These are phyloP conservation scores for Hylyphantes graminicola DNA, from an alignment of 1,140 invertebrate genomes.

Conservation along the genomic window DNA sequence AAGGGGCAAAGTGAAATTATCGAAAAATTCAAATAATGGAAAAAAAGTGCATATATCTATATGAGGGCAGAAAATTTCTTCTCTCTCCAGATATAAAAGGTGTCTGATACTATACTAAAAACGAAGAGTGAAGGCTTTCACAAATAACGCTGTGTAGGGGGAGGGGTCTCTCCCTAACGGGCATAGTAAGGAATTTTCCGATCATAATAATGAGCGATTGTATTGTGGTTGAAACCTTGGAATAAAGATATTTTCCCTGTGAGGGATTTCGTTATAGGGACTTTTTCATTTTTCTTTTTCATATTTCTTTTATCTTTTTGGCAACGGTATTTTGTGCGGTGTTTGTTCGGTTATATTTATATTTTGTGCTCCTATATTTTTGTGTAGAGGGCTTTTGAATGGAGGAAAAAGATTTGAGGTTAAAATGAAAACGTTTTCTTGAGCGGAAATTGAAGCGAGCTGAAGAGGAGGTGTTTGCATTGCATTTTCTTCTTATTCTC, in stretches of 20 bases:
- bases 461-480: constrained; percentile 47
- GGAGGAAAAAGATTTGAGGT: constrained; percentile 51
- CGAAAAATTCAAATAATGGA: constrained; percentile 61
- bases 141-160: background rate
- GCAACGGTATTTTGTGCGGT: constrained; percentile 32
- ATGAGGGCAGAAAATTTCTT: constrained; percentile 22
- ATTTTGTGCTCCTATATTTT: constrained; percentile 15
- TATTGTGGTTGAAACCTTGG: constrained; percentile 54
- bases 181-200: constrained; percentile 55
- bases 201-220: constrained; percentile 60
- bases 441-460: constrained; percentile 55
- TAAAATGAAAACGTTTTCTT: constrained; percentile 53
- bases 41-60: constrained; percentile 34
- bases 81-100: constrained; percentile 40
- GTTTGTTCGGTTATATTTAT: constrained; percentile 46
- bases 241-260: constrained; percentile 57
- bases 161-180: constrained; percentile 47
- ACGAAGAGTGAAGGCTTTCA: constrained; percentile 1
- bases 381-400: constrained; percentile 27
- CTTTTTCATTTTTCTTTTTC: constrained; percentile 23
- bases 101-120: constrained; percentile 51
- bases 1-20: constrained; percentile 55
- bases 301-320: constrained; percentile 13
- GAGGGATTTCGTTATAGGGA: constrained; percentile 32
- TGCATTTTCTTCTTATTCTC: constrained; percentile 33